Percentiles rank a stretch among this genome's conserved stretches.
phyloP scores from a whole-genome alignment of 2,113 vertebrate species.

The Microtus richardsoni region DNA sequence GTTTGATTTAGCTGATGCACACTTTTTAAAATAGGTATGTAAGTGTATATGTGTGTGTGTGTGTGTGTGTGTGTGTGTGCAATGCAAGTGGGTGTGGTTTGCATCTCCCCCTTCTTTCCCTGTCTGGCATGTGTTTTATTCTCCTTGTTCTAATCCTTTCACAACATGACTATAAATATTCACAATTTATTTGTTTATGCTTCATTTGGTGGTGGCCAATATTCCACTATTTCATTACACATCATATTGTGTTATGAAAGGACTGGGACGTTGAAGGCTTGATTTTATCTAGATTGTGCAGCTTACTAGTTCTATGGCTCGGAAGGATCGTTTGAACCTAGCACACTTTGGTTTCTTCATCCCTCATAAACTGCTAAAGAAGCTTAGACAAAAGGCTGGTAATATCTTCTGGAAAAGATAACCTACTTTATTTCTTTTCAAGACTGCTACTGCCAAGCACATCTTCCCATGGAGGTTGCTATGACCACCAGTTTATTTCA shows the following conservation, averaged over 20 bases:
- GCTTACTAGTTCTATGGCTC: neutral
- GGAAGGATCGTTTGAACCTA: neutral
- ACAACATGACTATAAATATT: neutral
- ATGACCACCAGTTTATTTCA: neutral
- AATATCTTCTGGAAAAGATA: neutral
- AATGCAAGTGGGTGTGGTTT: no score
- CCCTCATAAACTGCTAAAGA: neutral
- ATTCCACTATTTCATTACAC: neutral
- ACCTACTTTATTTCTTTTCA: neutral
- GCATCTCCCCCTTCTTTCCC: neutral
- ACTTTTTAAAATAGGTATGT: neutral
- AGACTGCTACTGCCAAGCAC: neutral
- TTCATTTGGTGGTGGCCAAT: constrained; percentile 13
- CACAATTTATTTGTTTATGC: neutral
- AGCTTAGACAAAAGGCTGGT: neutral
- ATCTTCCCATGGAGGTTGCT: neutral
- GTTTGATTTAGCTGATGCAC: constrained; percentile 20
- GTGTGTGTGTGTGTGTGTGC: no score
- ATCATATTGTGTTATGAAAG: neutral
- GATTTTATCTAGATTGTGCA: neutral
- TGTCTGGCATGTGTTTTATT: neutral
- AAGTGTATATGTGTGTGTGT: neutral
- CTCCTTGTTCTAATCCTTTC: neutral
- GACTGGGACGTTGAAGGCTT: neutral
- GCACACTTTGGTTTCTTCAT: neutral